phyloP scores from a whole-genome alignment of 2,888 invertebrate genomes.

The Eupithecia insigniata region DNA sequence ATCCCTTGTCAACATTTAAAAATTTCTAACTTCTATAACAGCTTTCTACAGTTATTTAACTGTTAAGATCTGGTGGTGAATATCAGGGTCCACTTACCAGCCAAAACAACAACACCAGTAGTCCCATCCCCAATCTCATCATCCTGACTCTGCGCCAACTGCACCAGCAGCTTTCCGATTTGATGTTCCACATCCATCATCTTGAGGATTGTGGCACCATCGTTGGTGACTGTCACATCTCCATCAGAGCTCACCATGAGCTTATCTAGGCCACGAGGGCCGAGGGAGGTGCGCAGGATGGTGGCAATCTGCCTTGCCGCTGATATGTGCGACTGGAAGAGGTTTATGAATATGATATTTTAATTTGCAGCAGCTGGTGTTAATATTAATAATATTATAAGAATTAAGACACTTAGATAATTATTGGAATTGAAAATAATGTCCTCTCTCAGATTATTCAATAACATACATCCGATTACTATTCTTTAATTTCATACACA shows the following conservation, averaged over 20 bases:
- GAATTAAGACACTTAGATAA: too few relatives aligned
- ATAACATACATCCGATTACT: too few relatives aligned
- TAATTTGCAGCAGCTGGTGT: background rate
- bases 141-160: constrained; percentile 99
- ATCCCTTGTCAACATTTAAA: background rate
- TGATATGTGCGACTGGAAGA: constrained; percentile 95
- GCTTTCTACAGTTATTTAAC: background rate
- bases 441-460: too few relatives aligned
- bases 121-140: constrained; percentile 99
- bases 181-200: constrained; percentile 99
- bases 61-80: background rate
- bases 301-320: constrained; percentile 97
- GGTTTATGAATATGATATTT: too few relatives aligned
- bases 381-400: too few relatives aligned
- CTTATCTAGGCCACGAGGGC: constrained; percentile 98
- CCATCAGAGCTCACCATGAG: constrained; percentile 99
- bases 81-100: constrained; percentile 70
- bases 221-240: constrained; percentile 98
- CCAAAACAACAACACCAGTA: constrained; percentile 96
- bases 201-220: constrained; percentile 99
- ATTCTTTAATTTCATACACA: too few relatives aligned
- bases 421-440: background rate
- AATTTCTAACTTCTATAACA: background rate
- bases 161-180: constrained; percentile 98
- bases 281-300: constrained; percentile 95